Evolutionary conservation across 2,797 vertebrate genomes (phyloP), one percentile per base, ranked within the genome.

Genomic region (Hephaestus fuliginosus): DNA sequence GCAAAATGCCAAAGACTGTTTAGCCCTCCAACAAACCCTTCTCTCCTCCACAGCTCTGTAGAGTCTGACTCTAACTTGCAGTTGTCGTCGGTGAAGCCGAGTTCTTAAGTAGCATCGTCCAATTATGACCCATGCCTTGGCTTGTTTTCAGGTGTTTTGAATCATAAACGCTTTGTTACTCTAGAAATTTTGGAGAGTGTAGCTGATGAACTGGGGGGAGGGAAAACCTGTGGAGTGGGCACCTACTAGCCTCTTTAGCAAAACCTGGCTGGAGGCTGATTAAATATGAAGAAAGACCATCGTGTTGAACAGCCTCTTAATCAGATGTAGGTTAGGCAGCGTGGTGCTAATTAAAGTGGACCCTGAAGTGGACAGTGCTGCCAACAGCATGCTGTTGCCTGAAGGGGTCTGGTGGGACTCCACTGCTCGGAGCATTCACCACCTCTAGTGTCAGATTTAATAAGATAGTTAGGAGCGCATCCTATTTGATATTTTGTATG

Each of bases 251-350:
- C 66, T 83, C 57, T 86, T 80, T 64, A 74, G 79, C 46, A 67
- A 57, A 87, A 84, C 80, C 60, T 90, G 78, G 80, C 74, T 85
- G 80, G 80, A 76, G 80, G 83, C 76, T 88, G 87, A 92, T 92
- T 91, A 81, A 87, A 90, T 78, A 74, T 62, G 85, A 90, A 79
- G 80, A 83, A 76, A 88, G 84, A 70, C 82, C 85, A 86, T 86
- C 74, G 70, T 88, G 85, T 88, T 91, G 91, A 92, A 89, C 82
- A 89, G 88, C 73, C 80, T 76, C 81, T 90, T 90, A 87, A 90
- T 93, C 88, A 90, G 91, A 85, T 87, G 86, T 89, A 73, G 85
- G 86, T 89, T 82, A 79, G 81, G 76, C 88, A 85, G 86, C 70
- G 33, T 88, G 92, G 83, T 78, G 85, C 85, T 93, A 92, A 94